phyloP scores from a whole-genome alignment of 2,113 vertebrate species.

The Actinemys pallida region DNA sequence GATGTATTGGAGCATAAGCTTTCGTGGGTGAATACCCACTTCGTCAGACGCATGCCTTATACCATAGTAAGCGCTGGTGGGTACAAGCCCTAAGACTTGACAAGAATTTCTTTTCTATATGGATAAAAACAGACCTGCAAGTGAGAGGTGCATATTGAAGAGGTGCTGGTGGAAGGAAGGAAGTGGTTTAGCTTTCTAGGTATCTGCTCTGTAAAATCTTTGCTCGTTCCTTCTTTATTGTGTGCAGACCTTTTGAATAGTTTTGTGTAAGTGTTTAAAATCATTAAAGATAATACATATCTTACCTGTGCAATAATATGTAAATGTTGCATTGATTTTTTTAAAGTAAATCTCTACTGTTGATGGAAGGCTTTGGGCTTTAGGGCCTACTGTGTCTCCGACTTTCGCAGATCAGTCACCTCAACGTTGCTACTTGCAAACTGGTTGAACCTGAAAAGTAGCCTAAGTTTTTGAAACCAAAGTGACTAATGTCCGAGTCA shows the following conservation, averaged over 20 bases:
- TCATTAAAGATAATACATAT: rapidly evolving
- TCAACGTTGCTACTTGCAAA: not conserved
- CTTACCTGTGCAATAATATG: rapidly evolving
- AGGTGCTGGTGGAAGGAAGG: not conserved
- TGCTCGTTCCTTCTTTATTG: rapidly evolving
- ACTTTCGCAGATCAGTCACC: not conserved
- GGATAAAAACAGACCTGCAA: not conserved
- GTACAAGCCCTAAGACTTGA: not conserved
- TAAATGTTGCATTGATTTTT: not conserved
- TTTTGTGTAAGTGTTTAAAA: rapidly evolving
- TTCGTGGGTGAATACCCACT: no score
- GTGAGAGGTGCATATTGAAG: rapidly evolving
- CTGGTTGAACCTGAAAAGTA: not conserved
- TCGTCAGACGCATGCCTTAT: no score
- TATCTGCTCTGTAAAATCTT: not conserved
- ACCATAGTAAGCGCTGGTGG: no score
- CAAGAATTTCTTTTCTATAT: not conserved
- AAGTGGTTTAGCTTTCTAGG: not conserved
- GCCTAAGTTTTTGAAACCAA: not conserved
- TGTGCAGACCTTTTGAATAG: not conserved
- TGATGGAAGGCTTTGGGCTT: rapidly evolving
- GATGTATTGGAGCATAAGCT: no score
- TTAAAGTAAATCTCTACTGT: rapidly evolving
- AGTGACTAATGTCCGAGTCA: not conserved
- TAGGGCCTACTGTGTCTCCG: rapidly evolving